Percentiles rank a stretch among this genome's conserved stretches.
phyloP scores from a whole-genome alignment of 2,888 invertebrate species.

The Muschampia plurimacula region DNA sequence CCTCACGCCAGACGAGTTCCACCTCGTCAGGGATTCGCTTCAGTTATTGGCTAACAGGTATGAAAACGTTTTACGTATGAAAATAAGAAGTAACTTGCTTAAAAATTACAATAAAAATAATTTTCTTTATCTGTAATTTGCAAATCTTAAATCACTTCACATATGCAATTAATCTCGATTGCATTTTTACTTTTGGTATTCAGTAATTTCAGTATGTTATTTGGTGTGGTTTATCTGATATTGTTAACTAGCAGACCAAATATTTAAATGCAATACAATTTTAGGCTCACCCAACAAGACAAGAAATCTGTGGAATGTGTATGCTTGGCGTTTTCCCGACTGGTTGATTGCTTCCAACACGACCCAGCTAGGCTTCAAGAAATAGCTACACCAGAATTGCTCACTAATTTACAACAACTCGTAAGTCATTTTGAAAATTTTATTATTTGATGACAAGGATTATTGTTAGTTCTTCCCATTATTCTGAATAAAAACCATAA shows the following conservation, averaged over 20 bases:
- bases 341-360: slow-evolving; percentile 98
- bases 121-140: too few relatives aligned
- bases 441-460: neutral
- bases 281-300: slow-evolving; percentile 93
- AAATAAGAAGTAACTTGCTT: too few relatives aligned
- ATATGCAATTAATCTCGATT: too few relatives aligned
- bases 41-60: slow-evolving; percentile 91
- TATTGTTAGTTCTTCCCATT: too few relatives aligned
- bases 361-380: slow-evolving; percentile 96
- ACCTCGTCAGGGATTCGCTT: slow-evolving; percentile 95
- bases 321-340: slow-evolving; percentile 97
- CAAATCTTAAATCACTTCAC: too few relatives aligned
- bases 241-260: neutral
- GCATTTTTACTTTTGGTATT: too few relatives aligned
- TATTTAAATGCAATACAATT: slow-evolving; percentile 12
- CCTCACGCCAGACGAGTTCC: slow-evolving; percentile 97
- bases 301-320: slow-evolving; percentile 99
- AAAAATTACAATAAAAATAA: too few relatives aligned
- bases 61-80: too few relatives aligned
- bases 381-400: slow-evolving; percentile 95
- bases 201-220: too few relatives aligned
- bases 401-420: slow-evolving; percentile 97
- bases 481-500: too few relatives aligned
- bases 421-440: slow-evolving; percentile 71
- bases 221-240: too few relatives aligned